phyloP scores from a whole-genome alignment of 1,140 invertebrate genomes.

The Venustaconcha ellipsiformis region DNA sequence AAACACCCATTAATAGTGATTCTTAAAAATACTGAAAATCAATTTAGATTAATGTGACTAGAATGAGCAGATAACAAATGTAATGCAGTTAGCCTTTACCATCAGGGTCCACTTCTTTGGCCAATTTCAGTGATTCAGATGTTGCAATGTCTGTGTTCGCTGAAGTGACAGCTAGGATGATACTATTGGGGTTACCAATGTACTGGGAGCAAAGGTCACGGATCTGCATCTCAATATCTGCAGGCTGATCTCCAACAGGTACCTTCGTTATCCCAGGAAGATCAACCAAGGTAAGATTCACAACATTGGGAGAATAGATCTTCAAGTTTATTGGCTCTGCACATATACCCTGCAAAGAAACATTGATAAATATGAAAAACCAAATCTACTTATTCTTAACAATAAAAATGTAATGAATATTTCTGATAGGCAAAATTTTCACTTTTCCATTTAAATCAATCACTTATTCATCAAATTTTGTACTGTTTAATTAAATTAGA shows the following conservation, averaged over 20 bases:
- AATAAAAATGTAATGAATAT: no score
- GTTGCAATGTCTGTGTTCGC: constrained; percentile 71
- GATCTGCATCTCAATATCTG: constrained; percentile 73
- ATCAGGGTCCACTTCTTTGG: constrained; percentile 69
- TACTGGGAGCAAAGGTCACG: constrained; percentile 72
- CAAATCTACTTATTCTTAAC: no score
- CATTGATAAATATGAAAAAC: neutral
- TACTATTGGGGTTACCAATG: constrained; percentile 75
- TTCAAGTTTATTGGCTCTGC: constrained; percentile 96
- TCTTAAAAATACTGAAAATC: no score
- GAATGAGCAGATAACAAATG: no score
- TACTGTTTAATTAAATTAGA: no score
- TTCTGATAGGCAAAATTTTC: no score
- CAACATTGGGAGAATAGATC: constrained; percentile 91
- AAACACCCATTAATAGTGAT: no score
- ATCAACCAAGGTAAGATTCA: constrained; percentile 98
- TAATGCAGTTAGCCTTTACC: constrained; percentile 44
- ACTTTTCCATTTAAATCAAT: no score
- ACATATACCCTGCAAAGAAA: constrained; percentile 83
- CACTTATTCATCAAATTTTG: no score
- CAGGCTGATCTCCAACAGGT: constrained; percentile 76
- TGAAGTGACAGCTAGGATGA: constrained; percentile 72
- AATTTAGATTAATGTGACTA: no score
- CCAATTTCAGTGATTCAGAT: constrained; percentile 69
- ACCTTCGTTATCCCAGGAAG: constrained; percentile 98